Base-by-base conservation (phyloP, 2,797 vertebrate species). In the Bovichtus diacanthus region DNA sequence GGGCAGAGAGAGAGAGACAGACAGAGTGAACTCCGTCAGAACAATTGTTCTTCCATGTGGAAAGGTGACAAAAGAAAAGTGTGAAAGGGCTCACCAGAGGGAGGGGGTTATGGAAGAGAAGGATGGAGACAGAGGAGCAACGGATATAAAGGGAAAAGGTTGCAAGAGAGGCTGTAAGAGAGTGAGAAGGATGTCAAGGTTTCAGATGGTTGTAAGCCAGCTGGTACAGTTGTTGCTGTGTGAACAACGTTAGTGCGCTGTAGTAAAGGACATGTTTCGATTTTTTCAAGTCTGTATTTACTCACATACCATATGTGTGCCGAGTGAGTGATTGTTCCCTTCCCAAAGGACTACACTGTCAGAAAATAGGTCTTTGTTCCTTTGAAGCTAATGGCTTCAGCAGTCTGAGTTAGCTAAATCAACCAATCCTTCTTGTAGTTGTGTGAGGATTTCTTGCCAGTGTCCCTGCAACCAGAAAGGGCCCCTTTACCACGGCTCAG, bases 61-160 rank as follows among this genome's bases (percentile, higher is more conserved):
- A 95, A 95, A 95, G 92, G 93, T 94, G 94, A 94, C 85, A 93
- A 89, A 90, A 89, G 83, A 62, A 83, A 90, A 87, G 91, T 88
- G 90, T 88, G 86, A 90, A 90, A 81, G 84, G 74, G 73, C 73
- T 89, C 88, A 87, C 69, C 66, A 70, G 72, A 77, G 80, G 81
- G 77, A 76, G 50, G 60, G 53, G 74, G 50, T n/a, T 47, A 67
- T 66, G 61, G 46, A 29, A 81, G 65, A 74, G 73, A 73, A 44
- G 55, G 65, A 81, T 64, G 49, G 29, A 75, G 81, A 74, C 55
- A 44, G 64, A 68, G 49, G 44, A 61, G 56, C 53, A 49, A 78
- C 0, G 23, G 51, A 73, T 16, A 44, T 61, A 80, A 59, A 77
- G 61, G 34, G 41, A 78, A 67, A 75, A 46, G 23, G 21, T 25